Evolutionary conservation across 2,113 vertebrate species (phyloP).

Genomic region (Nettapus auritus): DNA sequence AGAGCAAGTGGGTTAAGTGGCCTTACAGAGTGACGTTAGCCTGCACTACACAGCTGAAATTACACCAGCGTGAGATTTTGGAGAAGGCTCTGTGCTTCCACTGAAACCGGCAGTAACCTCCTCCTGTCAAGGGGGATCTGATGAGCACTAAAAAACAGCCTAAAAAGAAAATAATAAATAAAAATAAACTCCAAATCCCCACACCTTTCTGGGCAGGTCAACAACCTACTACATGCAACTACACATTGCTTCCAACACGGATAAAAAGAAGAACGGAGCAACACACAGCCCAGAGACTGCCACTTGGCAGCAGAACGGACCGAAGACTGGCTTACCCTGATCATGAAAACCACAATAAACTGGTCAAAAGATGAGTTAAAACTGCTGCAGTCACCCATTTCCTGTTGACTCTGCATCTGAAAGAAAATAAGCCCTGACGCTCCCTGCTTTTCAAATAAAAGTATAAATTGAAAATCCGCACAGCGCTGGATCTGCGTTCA

Average conservation of each 20-base stretch:
- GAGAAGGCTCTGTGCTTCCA: not conserved
- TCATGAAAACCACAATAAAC: not conserved
- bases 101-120: fast-evolving
- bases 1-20: not conserved
- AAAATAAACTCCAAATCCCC: not conserved
- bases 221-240: not conserved
- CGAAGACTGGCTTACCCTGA: too few relatives aligned
- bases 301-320: not conserved
- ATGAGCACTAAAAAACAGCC: not conserved
- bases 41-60: not conserved
- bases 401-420: not conserved
- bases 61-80: not conserved
- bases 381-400: not conserved
- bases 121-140: not conserved
- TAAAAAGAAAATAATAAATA: too few relatives aligned
- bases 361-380: not conserved
- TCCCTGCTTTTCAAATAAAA: not conserved
- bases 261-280: not conserved
- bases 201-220: not conserved
- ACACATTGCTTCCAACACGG: not conserved
- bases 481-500: not conserved
- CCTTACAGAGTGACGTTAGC: not conserved
- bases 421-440: not conserved
- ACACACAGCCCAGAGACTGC: not conserved
- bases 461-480: not conserved